Evolutionary conservation across 2,113 vertebrate genomes (phyloP).

Genomic region (Collichthys lucidus): DNA sequence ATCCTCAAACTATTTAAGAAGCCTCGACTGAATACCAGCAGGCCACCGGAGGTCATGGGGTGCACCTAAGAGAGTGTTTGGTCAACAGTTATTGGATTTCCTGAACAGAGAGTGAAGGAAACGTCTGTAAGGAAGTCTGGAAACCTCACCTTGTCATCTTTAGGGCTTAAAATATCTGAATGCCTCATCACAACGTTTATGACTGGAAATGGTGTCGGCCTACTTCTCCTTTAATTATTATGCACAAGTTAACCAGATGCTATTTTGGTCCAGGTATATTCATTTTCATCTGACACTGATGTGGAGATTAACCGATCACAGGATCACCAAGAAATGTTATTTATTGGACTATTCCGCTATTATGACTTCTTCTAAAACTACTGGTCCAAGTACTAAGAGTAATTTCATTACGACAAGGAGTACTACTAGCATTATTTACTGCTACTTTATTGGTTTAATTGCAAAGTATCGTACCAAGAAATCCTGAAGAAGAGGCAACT

Average conservation of each 20-base stretch:
- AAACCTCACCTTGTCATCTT: background rate
- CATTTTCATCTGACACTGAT: too few species aligned
- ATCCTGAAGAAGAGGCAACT: too few species aligned
- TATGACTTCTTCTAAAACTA: too few species aligned
- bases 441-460: too few species aligned
- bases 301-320: background rate
- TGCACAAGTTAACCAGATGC: conserved; percentile 1
- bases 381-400: too few species aligned
- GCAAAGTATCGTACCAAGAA: too few species aligned
- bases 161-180: background rate
- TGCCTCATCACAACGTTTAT: background rate
- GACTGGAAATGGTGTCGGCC: background rate
- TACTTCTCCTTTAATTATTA: background rate
- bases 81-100: conserved; percentile 29
- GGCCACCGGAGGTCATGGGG: conserved; percentile 3
- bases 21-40: conserved; percentile 5
- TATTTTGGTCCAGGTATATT: background rate
- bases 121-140: background rate
- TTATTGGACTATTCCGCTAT: too few species aligned
- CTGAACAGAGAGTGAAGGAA: background rate
- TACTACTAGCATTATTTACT: too few species aligned
- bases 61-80: background rate
- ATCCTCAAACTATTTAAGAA: conserved; percentile 27
- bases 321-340: background rate
- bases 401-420: too few species aligned